These are phyloP conservation scores for Sanderia malayensis DNA, from an alignment of 30 jellyfish, hydroid and myxozoan genomes.

Conservation along the genomic window DNA sequence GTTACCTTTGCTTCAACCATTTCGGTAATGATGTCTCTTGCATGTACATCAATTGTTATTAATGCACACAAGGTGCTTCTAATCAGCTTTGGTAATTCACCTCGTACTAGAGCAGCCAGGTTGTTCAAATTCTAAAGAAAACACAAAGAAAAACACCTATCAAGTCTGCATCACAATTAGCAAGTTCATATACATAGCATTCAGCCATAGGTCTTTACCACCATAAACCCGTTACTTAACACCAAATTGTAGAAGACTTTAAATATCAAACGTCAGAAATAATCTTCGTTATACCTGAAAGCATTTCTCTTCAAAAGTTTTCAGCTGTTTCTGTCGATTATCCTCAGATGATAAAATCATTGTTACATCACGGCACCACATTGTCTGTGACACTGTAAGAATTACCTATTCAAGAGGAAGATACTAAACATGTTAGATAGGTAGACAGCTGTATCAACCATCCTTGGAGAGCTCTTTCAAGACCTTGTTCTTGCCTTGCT, in stretches of 20 bases:
- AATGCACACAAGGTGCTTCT: conserved; percentile 91
- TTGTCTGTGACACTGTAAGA: conserved; percentile 91
- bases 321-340: conserved; percentile 57
- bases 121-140: conserved; percentile 62
- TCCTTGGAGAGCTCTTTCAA: no score
- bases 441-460: no score
- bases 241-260: no score
- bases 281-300: conserved; percentile 40
- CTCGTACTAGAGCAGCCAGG: conserved; percentile 98
- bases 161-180: no score
- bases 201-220: no score
- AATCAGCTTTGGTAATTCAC: conserved; percentile 80
- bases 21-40: conserved; percentile 91
- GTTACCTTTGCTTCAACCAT: conserved; percentile 83
- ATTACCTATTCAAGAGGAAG: conserved; percentile 75
- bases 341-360: conserved; percentile 53
- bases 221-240: no score
- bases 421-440: no score
- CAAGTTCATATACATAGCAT: no score
- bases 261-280: no score
- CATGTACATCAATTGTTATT: conserved; percentile 98
- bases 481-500: no score
- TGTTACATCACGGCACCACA: conserved; percentile 95
- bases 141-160: no score
- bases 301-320: conserved; percentile 75